Percentiles rank a stretch among this genome's conserved stretches.
phyloP scores from a whole-genome alignment of 2,797 vertebrate species.

The Ctenopoma kingsleyae region DNA sequence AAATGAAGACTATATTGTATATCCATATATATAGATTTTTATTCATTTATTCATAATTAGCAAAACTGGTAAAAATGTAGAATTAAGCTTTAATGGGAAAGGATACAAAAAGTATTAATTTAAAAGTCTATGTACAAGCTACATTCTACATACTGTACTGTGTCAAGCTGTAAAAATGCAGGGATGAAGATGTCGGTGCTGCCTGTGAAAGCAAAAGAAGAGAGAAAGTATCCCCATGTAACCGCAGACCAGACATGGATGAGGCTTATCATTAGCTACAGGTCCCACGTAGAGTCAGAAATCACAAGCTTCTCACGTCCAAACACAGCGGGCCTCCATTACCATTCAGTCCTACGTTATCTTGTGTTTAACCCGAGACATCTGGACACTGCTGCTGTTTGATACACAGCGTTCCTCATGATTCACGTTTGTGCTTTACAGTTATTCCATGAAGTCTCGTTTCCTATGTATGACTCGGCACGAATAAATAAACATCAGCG shows the following conservation, averaged over 20 bases:
- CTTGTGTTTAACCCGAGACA: conserved; percentile 7
- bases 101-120: conserved; percentile 94
- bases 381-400: conserved; percentile 14
- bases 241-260: conserved; percentile 74
- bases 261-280: conserved; percentile 80
- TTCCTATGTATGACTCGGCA: conserved; percentile 63
- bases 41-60: conserved; percentile 84
- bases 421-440: conserved; percentile 81
- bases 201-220: conserved; percentile 91
- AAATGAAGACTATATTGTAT: conserved; percentile 71
- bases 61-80: conserved; percentile 92
- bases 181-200: conserved; percentile 86
- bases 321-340: neutral
- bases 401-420: conserved; percentile 23
- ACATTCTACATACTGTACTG: conserved; percentile 97
- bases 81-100: conserved; percentile 89
- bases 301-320: conserved; percentile 15
- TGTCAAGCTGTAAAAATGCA: conserved; percentile 85
- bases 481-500: conserved; percentile 79
- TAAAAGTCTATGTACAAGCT: conserved; percentile 99
- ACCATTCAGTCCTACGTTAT: neutral
- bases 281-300: conserved; percentile 48
- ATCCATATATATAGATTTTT: conserved; percentile 65
- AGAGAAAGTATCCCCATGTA: conserved; percentile 86
- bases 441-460: conserved; percentile 66